Conservation (phyloP, 1,140 invertebrate species). For the Drosophila insularis region DNA sequence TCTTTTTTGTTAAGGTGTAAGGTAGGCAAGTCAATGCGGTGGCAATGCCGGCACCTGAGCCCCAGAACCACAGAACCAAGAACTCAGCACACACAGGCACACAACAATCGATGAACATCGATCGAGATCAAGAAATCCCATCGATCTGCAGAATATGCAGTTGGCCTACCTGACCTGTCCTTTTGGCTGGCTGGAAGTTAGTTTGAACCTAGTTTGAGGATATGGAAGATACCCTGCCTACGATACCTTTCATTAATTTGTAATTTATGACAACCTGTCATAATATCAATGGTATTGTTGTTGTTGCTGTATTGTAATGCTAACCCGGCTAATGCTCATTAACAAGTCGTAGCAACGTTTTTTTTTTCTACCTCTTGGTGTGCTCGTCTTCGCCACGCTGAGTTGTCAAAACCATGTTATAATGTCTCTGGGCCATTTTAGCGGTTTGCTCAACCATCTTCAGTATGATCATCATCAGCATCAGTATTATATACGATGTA, state of each 20-base stretch:
- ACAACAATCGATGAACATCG: not conserved
- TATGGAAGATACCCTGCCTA: not conserved
- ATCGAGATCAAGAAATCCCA: not conserved
- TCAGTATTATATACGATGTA: conserved; percentile 37
- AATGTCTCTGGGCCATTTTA: conserved; percentile 72
- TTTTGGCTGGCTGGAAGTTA: not conserved
- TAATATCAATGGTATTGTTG: conserved; percentile 60
- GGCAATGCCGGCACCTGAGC: conserved; percentile 70
- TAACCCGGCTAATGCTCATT: conserved; percentile 58
- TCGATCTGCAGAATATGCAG: not conserved
- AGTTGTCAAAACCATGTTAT: conserved; percentile 68
- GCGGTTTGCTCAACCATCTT: conserved; percentile 55
- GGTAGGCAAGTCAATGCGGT: conserved; percentile 80
- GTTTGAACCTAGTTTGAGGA: not conserved
- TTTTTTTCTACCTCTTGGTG: conserved; percentile 21
- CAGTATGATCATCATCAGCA: conserved; percentile 44
- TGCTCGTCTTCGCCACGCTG: conserved; percentile 39
- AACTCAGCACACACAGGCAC: conserved; percentile 9
- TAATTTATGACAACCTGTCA: conserved; percentile 81
- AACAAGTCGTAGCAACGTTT: conserved; percentile 38
- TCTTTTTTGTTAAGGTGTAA: conserved; percentile 71
- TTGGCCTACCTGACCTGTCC: not conserved
- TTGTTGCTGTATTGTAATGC: conserved; percentile 35
- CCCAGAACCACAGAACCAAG: conserved; percentile 15
- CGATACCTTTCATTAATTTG: conserved; percentile 74